phyloP scores from a whole-genome alignment of 2,888 invertebrate genomes.

The Zootermopsis nevadensis region DNA sequence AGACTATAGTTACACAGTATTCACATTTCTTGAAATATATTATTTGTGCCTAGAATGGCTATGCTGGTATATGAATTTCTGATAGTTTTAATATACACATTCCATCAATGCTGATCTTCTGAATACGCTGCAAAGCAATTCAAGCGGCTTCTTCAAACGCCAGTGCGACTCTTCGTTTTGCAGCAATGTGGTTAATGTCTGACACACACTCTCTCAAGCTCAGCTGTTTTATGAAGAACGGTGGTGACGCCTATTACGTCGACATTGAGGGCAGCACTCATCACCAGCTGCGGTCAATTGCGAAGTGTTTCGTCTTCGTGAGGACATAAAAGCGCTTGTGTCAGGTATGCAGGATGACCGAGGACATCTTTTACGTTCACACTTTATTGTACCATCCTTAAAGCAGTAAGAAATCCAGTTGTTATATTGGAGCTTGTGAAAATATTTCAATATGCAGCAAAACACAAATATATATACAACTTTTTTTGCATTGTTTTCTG shows the following conservation, averaged over 20 bases:
- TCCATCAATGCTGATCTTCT: no score
- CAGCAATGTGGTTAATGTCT: no score
- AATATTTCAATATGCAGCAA: no score
- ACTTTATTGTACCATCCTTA: conserved; percentile 84
- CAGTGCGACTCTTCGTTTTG: neutral
- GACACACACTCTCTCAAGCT: neutral
- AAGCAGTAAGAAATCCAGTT: conserved; percentile 54
- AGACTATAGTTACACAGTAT: neutral
- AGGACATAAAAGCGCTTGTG: conserved; percentile 57
- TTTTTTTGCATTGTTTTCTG: no score
- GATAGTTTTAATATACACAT: no score
- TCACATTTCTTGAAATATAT: neutral
- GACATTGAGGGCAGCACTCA: conserved; percentile 72
- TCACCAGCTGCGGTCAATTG: conserved; percentile 62
- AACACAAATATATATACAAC: no score
- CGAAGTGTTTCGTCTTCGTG: conserved; percentile 62
- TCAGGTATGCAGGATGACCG: conserved; percentile 73
- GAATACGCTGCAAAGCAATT: neutral
- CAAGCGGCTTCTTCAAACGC: neutral
- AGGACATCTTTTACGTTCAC: conserved; percentile 85
- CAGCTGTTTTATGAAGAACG: conserved; percentile 53
- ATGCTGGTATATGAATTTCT: no score
- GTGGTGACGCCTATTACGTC: conserved; percentile 65
- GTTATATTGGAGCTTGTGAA: no score
- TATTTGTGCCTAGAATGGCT: no score